These are phyloP conservation scores for Tipula confusa DNA, from an alignment of 2,888 invertebrate genomes.

Conservation along the genomic window DNA sequence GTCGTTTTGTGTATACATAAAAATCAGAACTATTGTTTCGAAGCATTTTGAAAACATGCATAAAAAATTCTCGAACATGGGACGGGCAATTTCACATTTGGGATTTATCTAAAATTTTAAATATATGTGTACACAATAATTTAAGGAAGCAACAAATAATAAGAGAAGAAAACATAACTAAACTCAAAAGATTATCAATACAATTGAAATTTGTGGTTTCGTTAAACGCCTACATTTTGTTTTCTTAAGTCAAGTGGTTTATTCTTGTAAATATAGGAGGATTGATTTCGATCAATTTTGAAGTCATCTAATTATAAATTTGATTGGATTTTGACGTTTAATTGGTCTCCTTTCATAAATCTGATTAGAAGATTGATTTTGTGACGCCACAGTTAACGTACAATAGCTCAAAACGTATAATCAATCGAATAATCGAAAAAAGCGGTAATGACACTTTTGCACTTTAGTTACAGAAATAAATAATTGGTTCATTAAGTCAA, in stretches of 20 bases:
- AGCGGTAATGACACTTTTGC: too few species aligned
- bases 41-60: not conserved
- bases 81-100: not conserved
- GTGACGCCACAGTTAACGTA: too few species aligned
- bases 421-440: too few species aligned
- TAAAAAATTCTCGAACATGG: not conserved
- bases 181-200: not conserved
- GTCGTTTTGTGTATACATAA: not conserved
- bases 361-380: not conserved
- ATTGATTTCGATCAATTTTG: not conserved
- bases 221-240: not conserved
- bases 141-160: not conserved
- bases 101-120: not conserved
- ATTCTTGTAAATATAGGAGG: not conserved
- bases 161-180: not conserved
- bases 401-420: too few species aligned
- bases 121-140: not conserved
- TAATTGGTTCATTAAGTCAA: too few species aligned
- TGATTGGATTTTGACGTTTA: not conserved
- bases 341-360: not conserved
- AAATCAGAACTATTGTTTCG: not conserved
- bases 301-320: not conserved
- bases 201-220: not conserved
- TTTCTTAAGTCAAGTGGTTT: not conserved
- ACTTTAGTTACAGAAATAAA: too few species aligned